Percentiles rank a stretch among this genome's conserved stretches.
These are phyloP conservation scores for Heliconius aoede DNA, from an alignment of 2,888 invertebrate genomes.

Conservation along the genomic window DNA sequence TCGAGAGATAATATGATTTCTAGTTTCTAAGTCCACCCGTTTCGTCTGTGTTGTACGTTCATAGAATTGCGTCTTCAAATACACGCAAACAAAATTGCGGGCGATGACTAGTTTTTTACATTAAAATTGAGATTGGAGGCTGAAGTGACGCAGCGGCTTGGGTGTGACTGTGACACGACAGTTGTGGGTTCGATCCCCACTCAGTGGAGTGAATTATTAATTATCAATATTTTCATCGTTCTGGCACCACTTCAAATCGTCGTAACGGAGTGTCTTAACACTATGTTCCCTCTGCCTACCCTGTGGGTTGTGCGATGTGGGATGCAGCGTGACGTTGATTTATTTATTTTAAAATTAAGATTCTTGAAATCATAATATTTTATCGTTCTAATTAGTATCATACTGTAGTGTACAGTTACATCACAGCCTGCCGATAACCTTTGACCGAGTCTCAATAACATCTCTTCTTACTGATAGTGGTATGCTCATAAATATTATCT, in stretches of 20 bases:
- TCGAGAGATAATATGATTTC: too few species aligned
- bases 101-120: too few species aligned
- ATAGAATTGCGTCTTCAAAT: too few species aligned
- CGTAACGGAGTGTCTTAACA: neutral
- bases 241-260: too few species aligned
- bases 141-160: too few species aligned
- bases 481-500: slow-evolving; percentile 33
- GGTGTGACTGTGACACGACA: too few species aligned
- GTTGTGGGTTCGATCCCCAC: neutral
- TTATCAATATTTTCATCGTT: neutral
- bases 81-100: too few species aligned
- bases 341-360: neutral
- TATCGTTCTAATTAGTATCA: slow-evolving; percentile 4
- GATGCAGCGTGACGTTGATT: neutral
- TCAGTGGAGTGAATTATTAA: neutral
- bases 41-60: too few species aligned
- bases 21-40: too few species aligned
- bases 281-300: neutral
- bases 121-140: too few species aligned
- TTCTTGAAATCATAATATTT: slow-evolving; percentile 7
- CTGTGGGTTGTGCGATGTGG: too few species aligned
- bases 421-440: slow-evolving; percentile 50
- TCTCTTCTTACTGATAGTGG: slow-evolving; percentile 38
- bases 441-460: slow-evolving; percentile 47
- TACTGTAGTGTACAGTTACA: slow-evolving; percentile 28